Evolutionary conservation across 2,888 invertebrate genomes (phyloP).

Genomic region (Ichneumon xanthorius): DNA sequence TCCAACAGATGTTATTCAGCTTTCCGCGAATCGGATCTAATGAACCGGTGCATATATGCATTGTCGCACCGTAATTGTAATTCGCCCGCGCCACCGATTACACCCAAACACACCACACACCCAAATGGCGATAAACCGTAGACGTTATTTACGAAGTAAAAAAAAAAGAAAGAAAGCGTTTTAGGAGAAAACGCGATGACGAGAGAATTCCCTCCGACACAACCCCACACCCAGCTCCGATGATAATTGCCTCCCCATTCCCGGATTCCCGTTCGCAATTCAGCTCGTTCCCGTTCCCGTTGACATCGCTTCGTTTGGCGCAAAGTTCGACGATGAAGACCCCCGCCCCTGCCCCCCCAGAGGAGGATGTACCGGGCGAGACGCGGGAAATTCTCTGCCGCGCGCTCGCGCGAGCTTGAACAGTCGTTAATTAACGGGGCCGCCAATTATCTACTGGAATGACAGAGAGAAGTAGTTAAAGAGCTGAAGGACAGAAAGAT

Average conservation of each 20-base stretch:
- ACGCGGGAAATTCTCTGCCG: slow-evolving; percentile 36
- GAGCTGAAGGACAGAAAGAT: slow-evolving; percentile 1
- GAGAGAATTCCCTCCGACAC: neutral
- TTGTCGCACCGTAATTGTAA: neutral
- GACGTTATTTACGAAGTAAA: neutral
- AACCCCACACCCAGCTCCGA: neutral
- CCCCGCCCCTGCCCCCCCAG: neutral
- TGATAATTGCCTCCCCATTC: slow-evolving; percentile 6
- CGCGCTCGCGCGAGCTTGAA: slow-evolving; percentile 39
- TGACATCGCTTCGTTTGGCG: slow-evolving; percentile 46
- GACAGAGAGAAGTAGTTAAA: slow-evolving; percentile 43
- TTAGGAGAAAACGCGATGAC: neutral
- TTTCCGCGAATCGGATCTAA: slow-evolving; percentile 31
- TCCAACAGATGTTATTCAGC: slow-evolving; percentile 42
- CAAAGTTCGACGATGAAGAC: slow-evolving; percentile 48
- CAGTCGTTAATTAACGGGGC: slow-evolving; percentile 62
- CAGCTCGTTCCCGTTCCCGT: slow-evolving; percentile 29
- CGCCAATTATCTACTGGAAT: slow-evolving; percentile 64
- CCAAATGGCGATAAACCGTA: no score
- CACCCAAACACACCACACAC: neutral
- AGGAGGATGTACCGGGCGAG: slow-evolving; percentile 28
- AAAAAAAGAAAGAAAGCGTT: neutral
- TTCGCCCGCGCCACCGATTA: slow-evolving; percentile 21
- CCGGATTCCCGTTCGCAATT: slow-evolving; percentile 12
- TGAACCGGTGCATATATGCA: slow-evolving; percentile 39